These are phyloP conservation scores for Nudaria mundana DNA, from an alignment of 2,888 invertebrate species.

Conservation along the genomic window DNA sequence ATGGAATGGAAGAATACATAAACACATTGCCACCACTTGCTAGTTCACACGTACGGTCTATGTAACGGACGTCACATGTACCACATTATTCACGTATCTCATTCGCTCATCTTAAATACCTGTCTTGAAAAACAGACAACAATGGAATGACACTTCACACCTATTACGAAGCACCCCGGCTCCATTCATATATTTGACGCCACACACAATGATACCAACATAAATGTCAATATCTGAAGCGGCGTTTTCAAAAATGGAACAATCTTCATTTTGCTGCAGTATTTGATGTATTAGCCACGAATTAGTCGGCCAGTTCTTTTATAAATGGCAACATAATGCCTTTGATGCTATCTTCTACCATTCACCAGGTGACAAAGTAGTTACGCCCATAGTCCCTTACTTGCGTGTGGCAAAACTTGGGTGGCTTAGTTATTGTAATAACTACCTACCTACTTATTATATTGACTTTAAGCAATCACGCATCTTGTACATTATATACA, in stretches of 20 bases:
- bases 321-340: conserved; percentile 48
- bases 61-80: conserved; percentile 38
- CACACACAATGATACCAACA: conserved; percentile 73
- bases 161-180: conserved; percentile 70
- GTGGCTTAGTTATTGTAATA: conserved; percentile 46
- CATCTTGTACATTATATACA: not conserved
- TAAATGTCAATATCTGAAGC: conserved; percentile 73
- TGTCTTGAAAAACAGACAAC: conserved; percentile 52
- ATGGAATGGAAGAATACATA: no score
- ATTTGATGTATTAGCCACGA: conserved; percentile 76
- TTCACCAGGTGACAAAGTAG: conserved; percentile 72
- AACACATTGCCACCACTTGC: conserved; percentile 19
- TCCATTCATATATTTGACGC: conserved; percentile 70
- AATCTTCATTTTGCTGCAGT: conserved; percentile 59
- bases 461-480: no score
- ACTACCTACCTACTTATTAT: not conserved
- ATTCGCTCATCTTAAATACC: conserved; percentile 56
- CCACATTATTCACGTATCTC: conserved; percentile 19
- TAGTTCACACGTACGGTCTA: conserved; percentile 29
- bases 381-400: conserved; percentile 56
- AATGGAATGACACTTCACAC: conserved; percentile 75
- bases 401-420: conserved; percentile 75
- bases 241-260: conserved; percentile 60
- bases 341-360: conserved; percentile 54
- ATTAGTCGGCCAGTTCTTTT: conserved; percentile 71